Conservation (phyloP, 1,140 invertebrate genomes). For the Drosophila seguyi region DNA sequence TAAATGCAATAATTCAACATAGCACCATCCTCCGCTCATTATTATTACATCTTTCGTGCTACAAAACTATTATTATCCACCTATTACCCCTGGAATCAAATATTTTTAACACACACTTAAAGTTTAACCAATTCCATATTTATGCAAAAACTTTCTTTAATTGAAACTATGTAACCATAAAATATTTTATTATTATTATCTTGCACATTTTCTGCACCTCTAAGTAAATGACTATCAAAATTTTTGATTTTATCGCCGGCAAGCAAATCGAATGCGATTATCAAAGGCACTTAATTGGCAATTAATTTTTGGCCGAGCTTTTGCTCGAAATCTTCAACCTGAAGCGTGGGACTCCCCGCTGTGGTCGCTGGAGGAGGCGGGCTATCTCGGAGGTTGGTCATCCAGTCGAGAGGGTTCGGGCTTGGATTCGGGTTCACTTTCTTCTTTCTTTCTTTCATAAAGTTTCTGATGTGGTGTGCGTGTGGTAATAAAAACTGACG, state of each 20-base stretch:
- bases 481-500: slow-evolving; percentile 45
- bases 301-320: slow-evolving; percentile 46
- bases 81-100: background rate
- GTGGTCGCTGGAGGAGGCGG: slow-evolving; percentile 9
- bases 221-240: slow-evolving; percentile 16
- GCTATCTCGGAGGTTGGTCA: slow-evolving; percentile 2
- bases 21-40: too few species aligned
- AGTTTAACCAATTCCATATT: background rate
- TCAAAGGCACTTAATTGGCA: slow-evolving; percentile 51
- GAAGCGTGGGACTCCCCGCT: slow-evolving; percentile 41
- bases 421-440: slow-evolving; percentile 25
- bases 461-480: slow-evolving; percentile 18
- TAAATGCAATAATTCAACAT: background rate
- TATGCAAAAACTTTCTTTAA: slow-evolving; percentile 16
- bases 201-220: slow-evolving; percentile 1
- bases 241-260: slow-evolving; percentile 7
- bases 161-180: slow-evolving; percentile 10
- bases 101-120: slow-evolving; percentile 4
- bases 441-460: slow-evolving; percentile 49
- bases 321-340: slow-evolving; percentile 35
- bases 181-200: slow-evolving; percentile 3
- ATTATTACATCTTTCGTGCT: background rate
- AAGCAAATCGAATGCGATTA: slow-evolving; percentile 44
- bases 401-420: slow-evolving; percentile 8
- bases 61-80: background rate